phyloP scores from a whole-genome alignment of 2,888 invertebrate genomes.

The Mellilla xanthometata region DNA sequence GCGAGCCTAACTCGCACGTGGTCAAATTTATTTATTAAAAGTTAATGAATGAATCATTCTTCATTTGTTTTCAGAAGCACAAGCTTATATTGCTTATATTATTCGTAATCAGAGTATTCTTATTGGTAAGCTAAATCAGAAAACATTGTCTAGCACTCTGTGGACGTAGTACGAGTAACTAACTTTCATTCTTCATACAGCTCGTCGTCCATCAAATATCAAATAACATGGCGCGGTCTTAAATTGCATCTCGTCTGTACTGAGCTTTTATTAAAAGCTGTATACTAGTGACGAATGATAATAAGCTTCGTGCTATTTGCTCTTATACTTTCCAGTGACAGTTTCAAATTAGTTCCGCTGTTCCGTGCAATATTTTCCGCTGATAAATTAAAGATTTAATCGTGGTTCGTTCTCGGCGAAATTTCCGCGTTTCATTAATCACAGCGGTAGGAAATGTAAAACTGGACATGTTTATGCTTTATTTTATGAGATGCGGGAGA shows the following conservation, averaged over 20 bases:
- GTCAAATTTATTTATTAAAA: no score
- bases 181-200: no score
- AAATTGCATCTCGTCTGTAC: background rate
- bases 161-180: no score
- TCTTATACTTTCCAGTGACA: constrained; percentile 9
- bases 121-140: no score
- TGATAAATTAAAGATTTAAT: background rate
- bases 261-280: background rate
- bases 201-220: no score
- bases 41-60: no score
- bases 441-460: background rate
- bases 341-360: constrained; percentile 13
- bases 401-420: background rate
- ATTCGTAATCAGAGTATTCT: no score
- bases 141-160: no score
- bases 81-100: no score
- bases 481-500: background rate
- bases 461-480: background rate
- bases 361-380: constrained; percentile 3
- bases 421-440: background rate
- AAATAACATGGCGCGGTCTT: no score
- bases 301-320: constrained; percentile 12
- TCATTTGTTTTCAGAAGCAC: no score
- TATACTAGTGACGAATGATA: constrained; percentile 7
- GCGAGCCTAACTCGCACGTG: no score